Evolutionary conservation across 2,113 vertebrate genomes (phyloP), one percentile per base, ranked within the genome.

Genomic region (Oxygymnocypris stewartii): DNA sequence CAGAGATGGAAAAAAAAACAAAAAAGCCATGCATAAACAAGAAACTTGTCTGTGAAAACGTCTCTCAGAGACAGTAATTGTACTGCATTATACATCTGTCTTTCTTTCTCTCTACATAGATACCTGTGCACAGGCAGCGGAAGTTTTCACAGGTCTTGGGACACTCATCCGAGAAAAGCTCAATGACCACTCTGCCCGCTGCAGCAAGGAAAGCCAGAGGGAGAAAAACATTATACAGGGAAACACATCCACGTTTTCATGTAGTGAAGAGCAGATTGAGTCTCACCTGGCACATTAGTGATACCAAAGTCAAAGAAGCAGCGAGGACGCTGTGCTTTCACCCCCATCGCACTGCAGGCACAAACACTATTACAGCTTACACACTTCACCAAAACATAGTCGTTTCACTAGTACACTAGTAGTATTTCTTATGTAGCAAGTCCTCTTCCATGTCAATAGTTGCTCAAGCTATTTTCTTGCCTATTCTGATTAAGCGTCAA

Each of bases 71-170:
- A n/a, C n/a, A n/a, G n/a, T 51, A 16, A 16, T 18, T 54, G 2
- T 54, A 54, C 51, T 54, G 51, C 18, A 54, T 13, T 49, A 49
- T 13, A 4, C 49, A 16, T 54, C 16, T 54, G 16, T 4, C 51
- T 13, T 12, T 49, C 49, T 16, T 12, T 49, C 12, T 49, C 3
- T 47, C 4, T 40, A 40, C 5, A 40, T 59, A 59, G 4, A 23
- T 92, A 99, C 98, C 98, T 95, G 98, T 99, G 93, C 98, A 99
- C 90, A 99, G 97, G 94, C 97, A 98, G 88, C 98, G 94, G 92
- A 99, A 99, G 93, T 99, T 99, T 90, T 99, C 98, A 90, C 97
- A 99, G 2, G 98, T 99, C 94, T 99, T 99, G 86, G 98, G 98
- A 91, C 97, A 99, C 67, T 96, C 92, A 90, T 99, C 98, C 74